A percentile compares a stretch with the other conserved stretches of the same genome.
Evolutionary conservation across 2,113 vertebrate species (phyloP).

Genomic region (Raja brachyura): DNA sequence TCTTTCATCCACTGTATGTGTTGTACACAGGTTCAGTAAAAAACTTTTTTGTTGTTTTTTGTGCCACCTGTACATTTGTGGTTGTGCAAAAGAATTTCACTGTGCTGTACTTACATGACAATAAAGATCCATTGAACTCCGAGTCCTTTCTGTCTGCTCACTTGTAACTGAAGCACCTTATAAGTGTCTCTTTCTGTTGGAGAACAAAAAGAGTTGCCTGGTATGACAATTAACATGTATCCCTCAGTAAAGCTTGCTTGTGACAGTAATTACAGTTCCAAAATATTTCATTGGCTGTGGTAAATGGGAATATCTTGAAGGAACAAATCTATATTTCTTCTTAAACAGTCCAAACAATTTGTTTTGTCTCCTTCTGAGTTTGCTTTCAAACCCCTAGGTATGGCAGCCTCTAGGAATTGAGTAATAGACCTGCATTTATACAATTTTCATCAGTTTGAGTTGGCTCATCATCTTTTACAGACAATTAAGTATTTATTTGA

Average conservation of each 20-base stretch:
- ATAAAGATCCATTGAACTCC: too few species aligned
- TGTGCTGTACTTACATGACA: too few species aligned
- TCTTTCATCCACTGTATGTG: neutral
- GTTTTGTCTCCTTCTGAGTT: neutral
- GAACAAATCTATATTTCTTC: neutral
- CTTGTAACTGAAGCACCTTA: neutral
- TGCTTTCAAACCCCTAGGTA: too few species aligned
- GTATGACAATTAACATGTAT: neutral
- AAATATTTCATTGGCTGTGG: neutral
- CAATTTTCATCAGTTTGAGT: too few species aligned
- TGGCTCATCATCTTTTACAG: too few species aligned
- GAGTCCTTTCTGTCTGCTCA: neutral
- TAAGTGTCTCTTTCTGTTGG: neutral
- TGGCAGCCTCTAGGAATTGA: neutral
- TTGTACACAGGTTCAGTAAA: neutral
- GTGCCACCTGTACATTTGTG: too few species aligned
- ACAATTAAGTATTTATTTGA: too few species aligned
- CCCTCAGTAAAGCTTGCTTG: neutral
- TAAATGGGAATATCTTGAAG: neutral
- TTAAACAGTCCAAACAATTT: neutral
- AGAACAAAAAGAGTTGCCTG: neutral
- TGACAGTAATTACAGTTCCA: neutral
- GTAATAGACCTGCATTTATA: too few species aligned
- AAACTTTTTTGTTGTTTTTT: neutral
- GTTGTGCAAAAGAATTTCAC: too few species aligned